phyloP scores from a whole-genome alignment of 1,140 invertebrate genomes.

The Papilio dardanus region DNA sequence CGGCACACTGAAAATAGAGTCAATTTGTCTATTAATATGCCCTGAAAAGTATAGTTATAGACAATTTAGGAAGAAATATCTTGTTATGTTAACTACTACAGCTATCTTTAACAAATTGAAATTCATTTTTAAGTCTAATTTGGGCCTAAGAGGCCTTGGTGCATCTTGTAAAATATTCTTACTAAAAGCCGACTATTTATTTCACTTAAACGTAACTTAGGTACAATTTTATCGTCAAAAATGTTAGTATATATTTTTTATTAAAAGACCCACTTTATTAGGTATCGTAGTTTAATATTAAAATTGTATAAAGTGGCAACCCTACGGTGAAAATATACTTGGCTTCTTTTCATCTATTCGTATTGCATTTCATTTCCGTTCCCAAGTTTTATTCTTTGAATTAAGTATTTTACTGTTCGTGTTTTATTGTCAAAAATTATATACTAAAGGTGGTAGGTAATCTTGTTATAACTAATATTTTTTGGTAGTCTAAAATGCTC shows the following conservation, averaged over 20 bases:
- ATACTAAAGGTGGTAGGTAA: neutral
- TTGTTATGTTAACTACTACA: no score
- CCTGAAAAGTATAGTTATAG: no score
- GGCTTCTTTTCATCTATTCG: constrained; percentile 33
- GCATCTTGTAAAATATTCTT: no score
- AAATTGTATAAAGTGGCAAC: constrained; percentile 14
- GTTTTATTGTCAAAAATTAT: constrained; percentile 33
- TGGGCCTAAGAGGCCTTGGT: no score
- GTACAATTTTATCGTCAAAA: neutral
- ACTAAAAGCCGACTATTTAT: neutral
- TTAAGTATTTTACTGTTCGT: constrained; percentile 28
- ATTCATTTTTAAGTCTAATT: no score
- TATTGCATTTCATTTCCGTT: constrained; percentile 38
- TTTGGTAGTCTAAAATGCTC: neutral
- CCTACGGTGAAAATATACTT: constrained; percentile 7
- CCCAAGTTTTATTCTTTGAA: constrained; percentile 28
- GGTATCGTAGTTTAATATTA: constrained; percentile 3
- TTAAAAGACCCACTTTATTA: neutral
- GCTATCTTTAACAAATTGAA: no score
- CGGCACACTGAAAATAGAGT: no score
- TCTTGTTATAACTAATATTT: neutral
- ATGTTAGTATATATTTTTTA: neutral
- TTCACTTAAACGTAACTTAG: neutral
- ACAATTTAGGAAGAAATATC: no score
- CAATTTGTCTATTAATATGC: no score